These are phyloP conservation scores for Diorhabda elongata DNA, from an alignment of 1,140 invertebrate genomes.

Conservation along the genomic window DNA sequence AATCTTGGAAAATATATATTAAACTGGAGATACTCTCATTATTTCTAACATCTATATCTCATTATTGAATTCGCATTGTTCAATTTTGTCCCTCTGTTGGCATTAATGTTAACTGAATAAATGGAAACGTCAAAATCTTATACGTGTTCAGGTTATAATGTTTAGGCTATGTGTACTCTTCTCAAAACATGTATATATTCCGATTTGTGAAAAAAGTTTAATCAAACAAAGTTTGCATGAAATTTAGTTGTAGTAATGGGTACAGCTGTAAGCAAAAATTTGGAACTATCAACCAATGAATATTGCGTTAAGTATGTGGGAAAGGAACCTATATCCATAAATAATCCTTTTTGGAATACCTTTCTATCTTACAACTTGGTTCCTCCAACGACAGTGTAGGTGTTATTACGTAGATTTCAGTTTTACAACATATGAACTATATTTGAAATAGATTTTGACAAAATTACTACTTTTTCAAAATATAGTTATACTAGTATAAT, in stretches of 20 bases:
- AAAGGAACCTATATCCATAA: conserved; percentile 71
- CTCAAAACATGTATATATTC: conserved; percentile 3
- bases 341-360: conserved; percentile 92
- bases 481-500: no score
- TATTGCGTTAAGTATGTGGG: conserved; percentile 75
- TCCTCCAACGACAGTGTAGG: conserved; percentile 69
- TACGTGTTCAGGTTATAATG: conserved; percentile 13
- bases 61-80: no score
- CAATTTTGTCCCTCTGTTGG: no score
- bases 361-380: conserved; percentile 87
- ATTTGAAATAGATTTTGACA: no score
- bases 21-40: no score
- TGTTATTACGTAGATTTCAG: conserved; percentile 15
- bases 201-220: background rate
- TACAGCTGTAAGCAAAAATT: conserved; percentile 74
- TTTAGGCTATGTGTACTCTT: conserved; percentile 5
- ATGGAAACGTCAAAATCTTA: background rate
- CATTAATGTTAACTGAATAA: background rate
- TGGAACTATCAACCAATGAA: conserved; percentile 78
- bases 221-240: background rate
- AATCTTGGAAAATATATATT: no score
- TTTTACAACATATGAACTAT: conserved; percentile 15
- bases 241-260: conserved; percentile 63
- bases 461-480: no score
- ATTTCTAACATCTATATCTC: no score